Base-by-base conservation (phyloP, 2,888 invertebrate genomes). In the Apamea anceps region DNA sequence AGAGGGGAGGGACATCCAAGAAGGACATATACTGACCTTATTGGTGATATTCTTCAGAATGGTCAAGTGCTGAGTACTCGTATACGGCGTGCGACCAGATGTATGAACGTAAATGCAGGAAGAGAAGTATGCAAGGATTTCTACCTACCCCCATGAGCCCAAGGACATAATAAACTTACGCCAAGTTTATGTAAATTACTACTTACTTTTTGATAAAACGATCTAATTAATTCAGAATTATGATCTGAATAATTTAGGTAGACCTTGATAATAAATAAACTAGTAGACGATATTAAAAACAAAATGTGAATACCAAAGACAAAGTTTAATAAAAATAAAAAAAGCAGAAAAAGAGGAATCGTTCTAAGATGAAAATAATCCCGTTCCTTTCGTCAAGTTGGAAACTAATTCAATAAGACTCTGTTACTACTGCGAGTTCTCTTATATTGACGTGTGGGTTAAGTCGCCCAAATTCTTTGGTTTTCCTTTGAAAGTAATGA, bases 391-490 rank as follows among this genome's bases (percentile, higher is more conserved):
- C 90, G 87, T 91, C 88, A 92, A 93, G 90, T 94, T 93, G 88
- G 82, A 88, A 93, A 93, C 93, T 93, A 94, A 94, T 94, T 94
- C 92, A 94, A 94, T 94, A 93, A 92, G 92, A 91, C 88, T 91
- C 90, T 76, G 88, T 90, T 87, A 88, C 88, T 88, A 83, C 83
- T 85, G 79, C 63, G 81, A 85, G 75, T 85, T 87, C 85, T 82
- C 80, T 87, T 88, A 84, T 84, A 88, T 81, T 85, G 81, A 62
- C 73, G 84, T 65, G 62, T 84, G 90, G 87, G 74, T 65, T 82
- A 89, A 90, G 90, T 82, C 18, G 10, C 21, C 25, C 0, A 45
- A 79, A 81, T 66, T 72, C 66, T 57, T 80, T 65, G 28, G 25
- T 32, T 54, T 54, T 15, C 25, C 25, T 75, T 72, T 65, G 45